Conservation (phyloP, 2,113 vertebrate genomes). For the Ovis canadensis region DNA sequence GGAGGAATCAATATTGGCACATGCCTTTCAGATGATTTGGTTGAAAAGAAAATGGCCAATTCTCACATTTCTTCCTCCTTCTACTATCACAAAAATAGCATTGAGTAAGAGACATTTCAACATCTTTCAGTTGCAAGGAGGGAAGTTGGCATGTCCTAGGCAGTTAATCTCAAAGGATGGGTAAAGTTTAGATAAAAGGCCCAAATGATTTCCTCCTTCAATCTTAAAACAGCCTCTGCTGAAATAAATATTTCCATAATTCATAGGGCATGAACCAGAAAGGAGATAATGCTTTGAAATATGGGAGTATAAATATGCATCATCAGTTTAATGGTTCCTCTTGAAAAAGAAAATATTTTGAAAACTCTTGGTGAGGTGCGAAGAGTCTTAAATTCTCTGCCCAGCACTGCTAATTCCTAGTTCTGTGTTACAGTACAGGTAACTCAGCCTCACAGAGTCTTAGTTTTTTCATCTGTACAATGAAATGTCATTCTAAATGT, state of each 20-base stretch:
- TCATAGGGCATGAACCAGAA: not conserved
- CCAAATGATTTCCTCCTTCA: constrained; percentile 28
- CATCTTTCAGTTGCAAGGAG: not conserved
- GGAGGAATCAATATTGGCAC: not conserved
- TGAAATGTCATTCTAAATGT: not conserved
- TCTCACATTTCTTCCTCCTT: not conserved
- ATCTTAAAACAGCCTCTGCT: not conserved
- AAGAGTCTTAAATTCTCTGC: not conserved
- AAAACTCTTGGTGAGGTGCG: not conserved
- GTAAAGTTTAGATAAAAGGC: constrained; percentile 43
- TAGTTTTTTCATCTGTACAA: not conserved
- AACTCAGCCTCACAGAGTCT: not conserved
- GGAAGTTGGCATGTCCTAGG: constrained; percentile 32
- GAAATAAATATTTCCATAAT: constrained; percentile 30
- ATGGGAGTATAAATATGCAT: not conserved
- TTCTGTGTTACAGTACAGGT: not conserved
- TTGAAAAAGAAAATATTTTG: constrained; percentile 43
- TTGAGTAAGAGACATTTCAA: not conserved
- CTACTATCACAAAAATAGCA: not conserved
- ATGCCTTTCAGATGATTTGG: not conserved
- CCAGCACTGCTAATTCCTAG: too few species aligned
- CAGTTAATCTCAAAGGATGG: constrained; percentile 27
- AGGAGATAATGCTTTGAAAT: constrained; percentile 41
- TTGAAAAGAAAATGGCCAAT: not conserved
- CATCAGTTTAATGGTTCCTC: constrained; percentile 26